A percentile compares a stretch with the other conserved stretches of the same genome.
Conservation (phyloP, 2,113 vertebrate species). For the Pachyramphus minor region DNA sequence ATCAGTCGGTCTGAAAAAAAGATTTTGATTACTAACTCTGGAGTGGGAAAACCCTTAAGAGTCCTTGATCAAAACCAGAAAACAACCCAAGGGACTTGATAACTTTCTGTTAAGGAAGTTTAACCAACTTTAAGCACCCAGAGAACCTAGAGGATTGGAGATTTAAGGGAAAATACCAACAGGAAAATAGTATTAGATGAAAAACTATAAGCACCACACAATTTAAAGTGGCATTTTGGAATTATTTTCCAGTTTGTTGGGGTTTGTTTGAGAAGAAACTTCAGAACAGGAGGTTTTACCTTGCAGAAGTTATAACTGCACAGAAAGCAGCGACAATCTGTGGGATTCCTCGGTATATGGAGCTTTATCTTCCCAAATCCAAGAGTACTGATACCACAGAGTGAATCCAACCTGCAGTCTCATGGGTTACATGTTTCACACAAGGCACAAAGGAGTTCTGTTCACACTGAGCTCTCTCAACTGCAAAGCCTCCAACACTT, state of each 20-base stretch:
- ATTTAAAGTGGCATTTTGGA: background rate
- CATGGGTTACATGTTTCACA: background rate
- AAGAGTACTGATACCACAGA: fast-evolving
- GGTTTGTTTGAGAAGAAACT: background rate
- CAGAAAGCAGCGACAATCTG: background rate
- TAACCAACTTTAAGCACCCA: background rate
- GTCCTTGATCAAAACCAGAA: conserved; percentile 13
- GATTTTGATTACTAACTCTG: background rate
- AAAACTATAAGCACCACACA: background rate
- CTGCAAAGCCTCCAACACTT: background rate
- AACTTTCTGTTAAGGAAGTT: background rate
- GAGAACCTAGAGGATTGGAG: background rate
- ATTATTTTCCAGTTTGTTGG: background rate
- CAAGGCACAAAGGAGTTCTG: background rate
- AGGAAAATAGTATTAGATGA: background rate
- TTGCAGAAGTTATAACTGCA: background rate
- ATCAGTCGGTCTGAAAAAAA: background rate
- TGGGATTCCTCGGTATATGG: background rate
- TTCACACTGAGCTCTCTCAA: background rate
- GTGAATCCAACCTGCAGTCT: background rate
- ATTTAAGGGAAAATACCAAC: background rate
- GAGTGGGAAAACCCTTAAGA: background rate
- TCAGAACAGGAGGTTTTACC: background rate
- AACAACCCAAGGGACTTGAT: background rate
- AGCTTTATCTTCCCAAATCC: background rate